Conservation (phyloP, 1,140 invertebrate species). For the Euura saliciscinereae region DNA sequence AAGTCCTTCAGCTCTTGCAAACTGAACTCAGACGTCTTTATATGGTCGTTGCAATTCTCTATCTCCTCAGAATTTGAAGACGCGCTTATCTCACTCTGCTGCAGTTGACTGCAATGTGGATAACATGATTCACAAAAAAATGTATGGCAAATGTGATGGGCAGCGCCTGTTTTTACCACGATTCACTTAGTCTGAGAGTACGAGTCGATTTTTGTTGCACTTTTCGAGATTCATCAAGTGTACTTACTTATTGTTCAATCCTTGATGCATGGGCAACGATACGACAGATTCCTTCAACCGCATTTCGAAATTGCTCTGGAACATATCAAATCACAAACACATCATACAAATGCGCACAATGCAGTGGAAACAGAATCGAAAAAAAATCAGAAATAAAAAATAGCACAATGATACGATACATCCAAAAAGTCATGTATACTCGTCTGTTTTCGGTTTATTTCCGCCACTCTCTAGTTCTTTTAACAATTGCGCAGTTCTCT, state of each 20-base stretch:
- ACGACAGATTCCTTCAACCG: slow-evolving; percentile 52
- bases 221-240: neutral
- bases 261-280: slow-evolving; percentile 43
- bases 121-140: slow-evolving; percentile 17
- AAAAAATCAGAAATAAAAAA: too few species aligned
- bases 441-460: too few species aligned
- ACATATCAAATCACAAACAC: neutral
- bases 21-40: slow-evolving; percentile 19
- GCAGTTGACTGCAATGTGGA: slow-evolving; percentile 39
- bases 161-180: neutral
- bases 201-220: slow-evolving; percentile 16
- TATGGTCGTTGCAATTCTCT: slow-evolving; percentile 41
- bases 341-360: too few species aligned
- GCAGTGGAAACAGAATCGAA: too few species aligned
- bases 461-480: too few species aligned
- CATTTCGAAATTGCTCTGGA: slow-evolving; percentile 40
- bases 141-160: neutral
- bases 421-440: too few species aligned
- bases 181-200: slow-evolving; percentile 14
- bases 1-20: slow-evolving; percentile 37
- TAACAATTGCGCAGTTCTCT: too few species aligned
- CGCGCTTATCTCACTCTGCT: slow-evolving; percentile 30
- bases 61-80: slow-evolving; percentile 35
- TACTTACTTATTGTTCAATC: slow-evolving; percentile 56
- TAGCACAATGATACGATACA: too few species aligned